Base-by-base conservation (phyloP, 2,113 vertebrate species). In the Vimba vimba region DNA sequence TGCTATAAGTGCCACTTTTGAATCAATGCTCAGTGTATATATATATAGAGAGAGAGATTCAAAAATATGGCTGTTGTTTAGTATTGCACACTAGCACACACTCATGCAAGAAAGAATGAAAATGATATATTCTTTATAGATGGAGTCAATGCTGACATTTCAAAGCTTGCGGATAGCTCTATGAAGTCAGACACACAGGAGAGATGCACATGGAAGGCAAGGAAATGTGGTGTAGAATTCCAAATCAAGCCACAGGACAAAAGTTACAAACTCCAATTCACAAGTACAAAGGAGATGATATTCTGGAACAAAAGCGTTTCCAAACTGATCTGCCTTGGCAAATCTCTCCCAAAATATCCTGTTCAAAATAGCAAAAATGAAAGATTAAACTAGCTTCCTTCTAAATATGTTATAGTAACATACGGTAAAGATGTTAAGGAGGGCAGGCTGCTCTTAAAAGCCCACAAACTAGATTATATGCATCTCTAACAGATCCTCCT, bases 391-490 rank as follows among this genome's bases (percentile, higher is more conserved):
- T 85, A 30, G 55, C 55, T 85, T 88, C 83, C 73, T 64, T 82
- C 79, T 79, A 75, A 79, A 87, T 66, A 85, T 85, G 83, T 69
- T 68, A 59, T 25, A 15, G 39, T 64, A 21, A 27, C n/a, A 4
- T 60, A 64, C 9, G 15, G 59, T 64, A 80, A 79, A 62, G 78
- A 62, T 55, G 19, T 73, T 83, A 62, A 86, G 76, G 66, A 74
- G 64, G 62, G 64, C 52, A 87, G 57, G 13, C 52, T 45, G 4
- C 19, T 82, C 79, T 82, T 87, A 68, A 92, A 78, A 89, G 84
- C 88, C 64, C 17, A 17, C 10, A 83, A 89, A 90, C 57, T 62
- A 79, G 78, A 91, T 86, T 88, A 86, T n/a, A 74, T 76, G 71
- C 39, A 59, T 86, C 62, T 86, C 50, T 30, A 33, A 43, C 50